phyloP scores from a whole-genome alignment of 2,888 invertebrate genomes.

The Taenaris catops region DNA sequence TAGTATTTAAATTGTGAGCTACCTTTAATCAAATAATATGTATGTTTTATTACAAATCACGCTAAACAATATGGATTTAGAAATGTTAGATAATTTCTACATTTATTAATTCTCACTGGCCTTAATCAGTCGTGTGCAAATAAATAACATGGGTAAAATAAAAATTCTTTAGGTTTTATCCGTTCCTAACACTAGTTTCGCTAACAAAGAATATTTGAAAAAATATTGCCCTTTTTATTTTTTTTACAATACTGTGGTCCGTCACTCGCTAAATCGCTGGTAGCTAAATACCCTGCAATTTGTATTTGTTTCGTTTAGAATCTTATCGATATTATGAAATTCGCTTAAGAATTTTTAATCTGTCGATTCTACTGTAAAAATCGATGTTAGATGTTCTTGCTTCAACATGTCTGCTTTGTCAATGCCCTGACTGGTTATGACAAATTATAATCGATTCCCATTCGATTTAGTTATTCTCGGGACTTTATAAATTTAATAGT shows the following conservation, averaged over 20 bases:
- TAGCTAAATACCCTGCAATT: slow-evolving; percentile 2
- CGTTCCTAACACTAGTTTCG: background rate
- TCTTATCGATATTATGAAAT: background rate
- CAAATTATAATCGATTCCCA: background rate
- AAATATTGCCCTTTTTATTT: background rate
- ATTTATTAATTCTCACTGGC: too few relatives aligned
- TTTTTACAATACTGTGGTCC: slow-evolving; percentile 5
- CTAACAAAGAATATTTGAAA: slow-evolving; percentile 1
- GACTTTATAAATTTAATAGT: background rate
- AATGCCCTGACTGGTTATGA: background rate
- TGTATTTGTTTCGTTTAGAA: background rate
- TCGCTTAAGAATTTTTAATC: slow-evolving; percentile 1
- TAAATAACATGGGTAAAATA: too few relatives aligned
- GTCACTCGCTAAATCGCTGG: slow-evolving; percentile 1
- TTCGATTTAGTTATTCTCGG: background rate
- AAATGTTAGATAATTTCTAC: too few relatives aligned
- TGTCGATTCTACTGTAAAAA: background rate
- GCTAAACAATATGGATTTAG: too few relatives aligned
- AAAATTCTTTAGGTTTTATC: too few relatives aligned
- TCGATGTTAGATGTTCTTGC: too few relatives aligned
- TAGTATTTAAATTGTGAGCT: too few relatives aligned
- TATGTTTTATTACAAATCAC: too few relatives aligned
- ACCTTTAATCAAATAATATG: too few relatives aligned
- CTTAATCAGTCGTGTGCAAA: too few relatives aligned
- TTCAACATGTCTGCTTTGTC: too few relatives aligned